Evolutionary conservation across 1,140 invertebrate species (phyloP).

Genomic region (Microvelia longipes): DNA sequence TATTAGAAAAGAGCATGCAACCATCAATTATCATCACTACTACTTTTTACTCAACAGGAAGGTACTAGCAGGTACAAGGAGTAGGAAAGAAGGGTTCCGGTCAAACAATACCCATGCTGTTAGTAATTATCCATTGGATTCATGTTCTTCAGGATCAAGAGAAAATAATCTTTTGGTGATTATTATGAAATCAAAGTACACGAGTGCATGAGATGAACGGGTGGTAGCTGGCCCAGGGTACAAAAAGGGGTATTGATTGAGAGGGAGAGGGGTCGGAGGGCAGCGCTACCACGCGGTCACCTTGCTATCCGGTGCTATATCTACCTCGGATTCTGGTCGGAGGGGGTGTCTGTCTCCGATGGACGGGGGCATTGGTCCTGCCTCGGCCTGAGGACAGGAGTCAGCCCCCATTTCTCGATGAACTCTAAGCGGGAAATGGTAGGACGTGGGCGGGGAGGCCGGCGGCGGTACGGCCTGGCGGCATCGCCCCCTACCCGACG

Average conservation of each 20-base stretch:
- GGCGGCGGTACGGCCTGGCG: slow-evolving; percentile 10
- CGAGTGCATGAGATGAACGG: neutral
- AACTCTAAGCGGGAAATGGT: slow-evolving; percentile 91
- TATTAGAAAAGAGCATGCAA: too few species aligned
- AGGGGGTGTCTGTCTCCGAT: neutral
- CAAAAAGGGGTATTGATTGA: neutral
- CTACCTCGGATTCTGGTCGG: neutral
- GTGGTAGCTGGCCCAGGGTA: neutral
- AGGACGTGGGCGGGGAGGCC: slow-evolving; percentile 34
- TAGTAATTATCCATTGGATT: too few species aligned
- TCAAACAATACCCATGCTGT: too few species aligned
- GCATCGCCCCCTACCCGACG: slow-evolving; percentile 10
- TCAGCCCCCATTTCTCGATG: slow-evolving; percentile 88
- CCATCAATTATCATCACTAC: too few species aligned
- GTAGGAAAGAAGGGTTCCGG: too few species aligned
- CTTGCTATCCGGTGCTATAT: neutral
- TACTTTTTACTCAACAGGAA: too few species aligned
- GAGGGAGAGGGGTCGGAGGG: neutral
- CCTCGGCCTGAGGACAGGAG: slow-evolving; percentile 84
- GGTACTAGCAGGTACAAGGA: too few species aligned
- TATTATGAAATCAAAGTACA: too few species aligned
- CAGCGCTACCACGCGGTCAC: neutral
- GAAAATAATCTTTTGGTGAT: too few species aligned
- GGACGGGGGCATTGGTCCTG: slow-evolving; percentile 65
- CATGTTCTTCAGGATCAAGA: too few species aligned